phyloP scores from a whole-genome alignment of 1,140 invertebrate species.

The Papilio dardanus region DNA sequence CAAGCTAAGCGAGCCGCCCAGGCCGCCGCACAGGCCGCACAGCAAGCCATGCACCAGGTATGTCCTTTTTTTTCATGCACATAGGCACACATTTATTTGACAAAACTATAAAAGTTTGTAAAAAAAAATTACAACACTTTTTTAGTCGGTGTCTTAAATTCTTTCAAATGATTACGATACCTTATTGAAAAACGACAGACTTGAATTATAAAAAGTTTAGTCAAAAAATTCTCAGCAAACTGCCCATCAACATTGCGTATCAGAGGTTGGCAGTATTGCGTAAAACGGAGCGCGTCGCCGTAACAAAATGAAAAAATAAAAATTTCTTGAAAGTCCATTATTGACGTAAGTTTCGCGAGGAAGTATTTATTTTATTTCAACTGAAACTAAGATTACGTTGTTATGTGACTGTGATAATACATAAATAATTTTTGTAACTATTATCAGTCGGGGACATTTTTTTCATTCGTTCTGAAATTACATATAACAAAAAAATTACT shows the following conservation, averaged over 20 bases:
- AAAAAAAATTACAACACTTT: no score
- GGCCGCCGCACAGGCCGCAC: slow-evolving; percentile 84
- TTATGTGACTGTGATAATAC: background rate
- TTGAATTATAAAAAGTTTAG: slow-evolving; percentile 9
- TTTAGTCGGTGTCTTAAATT: no score
- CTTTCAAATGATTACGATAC: background rate
- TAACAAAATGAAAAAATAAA: slow-evolving; percentile 25
- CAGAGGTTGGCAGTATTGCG: slow-evolving; percentile 18
- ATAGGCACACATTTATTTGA: no score
- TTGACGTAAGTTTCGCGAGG: slow-evolving; percentile 30
- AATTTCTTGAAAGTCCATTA: slow-evolving; percentile 30
- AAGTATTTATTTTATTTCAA: background rate
- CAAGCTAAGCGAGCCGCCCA: slow-evolving; percentile 86
- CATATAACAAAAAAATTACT: background rate
- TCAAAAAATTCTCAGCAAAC: slow-evolving; percentile 1
- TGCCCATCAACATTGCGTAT: slow-evolving; percentile 1
- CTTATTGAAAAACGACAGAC: background rate
- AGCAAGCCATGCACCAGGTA: slow-evolving; percentile 87
- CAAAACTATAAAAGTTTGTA: no score
- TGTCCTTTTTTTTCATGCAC: slow-evolving; percentile 2
- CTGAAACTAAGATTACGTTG: background rate
- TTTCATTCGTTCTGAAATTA: background rate
- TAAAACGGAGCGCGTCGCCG: background rate
- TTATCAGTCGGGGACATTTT: background rate
- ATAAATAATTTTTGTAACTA: background rate